Evolutionary conservation across 53 echinoderm and acorn worm species (phyloP).

Genomic region (Paracentrotus lividus): DNA sequence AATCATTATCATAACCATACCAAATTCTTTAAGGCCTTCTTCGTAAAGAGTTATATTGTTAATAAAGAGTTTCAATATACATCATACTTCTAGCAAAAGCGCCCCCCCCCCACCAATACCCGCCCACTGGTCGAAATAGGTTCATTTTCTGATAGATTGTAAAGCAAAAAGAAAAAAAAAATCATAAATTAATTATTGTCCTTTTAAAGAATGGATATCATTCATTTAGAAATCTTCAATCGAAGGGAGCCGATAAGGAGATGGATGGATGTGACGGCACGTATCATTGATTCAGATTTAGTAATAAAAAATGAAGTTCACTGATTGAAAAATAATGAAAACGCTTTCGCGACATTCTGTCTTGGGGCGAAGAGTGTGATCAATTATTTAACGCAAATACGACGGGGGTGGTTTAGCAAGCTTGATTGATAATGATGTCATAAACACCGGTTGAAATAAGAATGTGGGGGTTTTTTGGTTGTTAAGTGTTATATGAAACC

Average conservation of each 20-base stretch:
- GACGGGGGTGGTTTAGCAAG: neutral
- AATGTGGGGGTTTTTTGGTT: neutral
- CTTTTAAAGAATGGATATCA: too few species aligned
- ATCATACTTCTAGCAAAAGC: too few species aligned
- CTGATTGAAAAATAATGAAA: slow-evolving; percentile 40
- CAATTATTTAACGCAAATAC: slow-evolving; percentile 11
- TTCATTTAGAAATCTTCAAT: neutral
- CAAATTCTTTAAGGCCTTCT: too few species aligned
- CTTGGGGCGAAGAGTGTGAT: neutral
- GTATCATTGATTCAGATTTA: slow-evolving; percentile 37
- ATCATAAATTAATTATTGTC: neutral
- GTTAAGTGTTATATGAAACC: neutral
- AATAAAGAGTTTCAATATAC: too few species aligned
- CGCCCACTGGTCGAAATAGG: too few species aligned
- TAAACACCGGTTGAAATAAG: slow-evolving; percentile 42
- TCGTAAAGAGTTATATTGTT: too few species aligned
- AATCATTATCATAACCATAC: too few species aligned
- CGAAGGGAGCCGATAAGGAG: neutral
- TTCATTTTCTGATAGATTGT: too few species aligned
- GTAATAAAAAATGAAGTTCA: slow-evolving; percentile 33
- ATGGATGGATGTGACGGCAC: neutral
- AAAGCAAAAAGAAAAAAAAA: neutral
- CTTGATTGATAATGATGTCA: slow-evolving; percentile 24
- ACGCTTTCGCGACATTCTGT: neutral
- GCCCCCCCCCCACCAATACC: too few species aligned